Evolutionary conservation across 2,113 vertebrate species (phyloP), one percentile per base, ranked within the genome.

Genomic region (Xiphophorus hellerii): DNA sequence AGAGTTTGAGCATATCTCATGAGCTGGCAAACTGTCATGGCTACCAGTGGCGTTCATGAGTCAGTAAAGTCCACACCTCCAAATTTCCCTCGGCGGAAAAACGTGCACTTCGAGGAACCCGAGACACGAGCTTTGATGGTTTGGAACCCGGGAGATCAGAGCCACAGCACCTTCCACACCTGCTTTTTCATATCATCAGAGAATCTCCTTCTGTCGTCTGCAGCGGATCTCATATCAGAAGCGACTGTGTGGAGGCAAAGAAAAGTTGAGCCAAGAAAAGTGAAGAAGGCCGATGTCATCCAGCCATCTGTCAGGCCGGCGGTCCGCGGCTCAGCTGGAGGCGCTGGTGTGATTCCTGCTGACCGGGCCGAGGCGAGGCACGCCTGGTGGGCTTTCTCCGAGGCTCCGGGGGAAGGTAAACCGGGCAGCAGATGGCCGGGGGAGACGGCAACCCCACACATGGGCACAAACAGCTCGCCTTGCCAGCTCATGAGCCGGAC

Each of bases 221-320:
- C 31, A 67, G 27, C 25, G 67, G 67, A 28, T 62, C 64, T 82
- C 39, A 48, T 28, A 74, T 76, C 72, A 74, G 61, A 69, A 13
- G 11, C 3, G 1, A 51, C 72, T 62, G 62, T 78, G 71, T 44
- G 7, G 65, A 8, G 66, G 42, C 69, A 67, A 64, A 10, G 33
- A 35, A 83, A 75, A 89, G 75, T 82, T 83, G 64, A 20, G 48
- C 62, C 70, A 54, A 66, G 9, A 9, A 75, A 69, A 27, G 37
- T 29, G 61, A 74, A 60, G 62, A 63, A 73, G 60, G 63, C 74
- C 73, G 83, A 81, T 77, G 85, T 90, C 83, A 74, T 75, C 62
- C 69, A 58, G 71, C 92, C 91, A 93, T 93, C 90, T 93, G 92
- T 86, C 86, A 67, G 63, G 4, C 62, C 31, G 82, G 86, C 78